Conservation (phyloP, 1,140 invertebrate genomes). For the Lucilia sericata region DNA sequence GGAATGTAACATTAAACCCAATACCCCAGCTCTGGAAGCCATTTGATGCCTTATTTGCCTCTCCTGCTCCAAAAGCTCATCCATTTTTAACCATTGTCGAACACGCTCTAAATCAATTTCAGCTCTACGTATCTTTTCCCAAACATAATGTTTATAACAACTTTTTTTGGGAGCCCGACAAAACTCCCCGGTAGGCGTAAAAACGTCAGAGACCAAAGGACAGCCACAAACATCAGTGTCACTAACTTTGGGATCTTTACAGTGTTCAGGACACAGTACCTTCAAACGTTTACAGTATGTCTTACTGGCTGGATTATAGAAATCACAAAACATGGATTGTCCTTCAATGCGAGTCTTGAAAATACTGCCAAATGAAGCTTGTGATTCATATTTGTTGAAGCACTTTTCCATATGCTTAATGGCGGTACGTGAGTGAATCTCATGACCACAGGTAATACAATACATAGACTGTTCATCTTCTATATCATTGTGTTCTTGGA, state of each 20-base stretch:
- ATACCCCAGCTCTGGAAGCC: slow-evolving; percentile 88
- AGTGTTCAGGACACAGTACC: slow-evolving; percentile 96
- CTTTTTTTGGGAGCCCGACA: slow-evolving; percentile 85
- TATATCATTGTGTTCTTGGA: slow-evolving; percentile 70
- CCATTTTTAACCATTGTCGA: slow-evolving; percentile 90
- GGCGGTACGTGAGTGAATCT: slow-evolving; percentile 87
- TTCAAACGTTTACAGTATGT: slow-evolving; percentile 97
- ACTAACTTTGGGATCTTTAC: slow-evolving; percentile 92
- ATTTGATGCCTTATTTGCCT: slow-evolving; percentile 87
- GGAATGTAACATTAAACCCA: slow-evolving; percentile 93
- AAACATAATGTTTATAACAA: slow-evolving; percentile 92
- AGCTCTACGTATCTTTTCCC: slow-evolving; percentile 94
- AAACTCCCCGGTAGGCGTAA: slow-evolving; percentile 79
- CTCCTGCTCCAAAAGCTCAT: slow-evolving; percentile 96
- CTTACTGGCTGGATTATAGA: slow-evolving; percentile 88
- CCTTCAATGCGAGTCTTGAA: slow-evolving; percentile 94
- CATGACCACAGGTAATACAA: slow-evolving; percentile 96
- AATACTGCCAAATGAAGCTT: slow-evolving; percentile 95
- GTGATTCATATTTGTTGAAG: slow-evolving; percentile 97
- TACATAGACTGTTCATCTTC: slow-evolving; percentile 91
- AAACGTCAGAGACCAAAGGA: slow-evolving; percentile 86
- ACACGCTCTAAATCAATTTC: slow-evolving; percentile 86
- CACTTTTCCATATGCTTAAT: slow-evolving; percentile 96
- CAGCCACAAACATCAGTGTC: slow-evolving; percentile 91
- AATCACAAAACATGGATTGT: slow-evolving; percentile 98